Evolutionary conservation across 2,113 vertebrate genomes (phyloP).

Genomic region (Toxostoma redivivum): DNA sequence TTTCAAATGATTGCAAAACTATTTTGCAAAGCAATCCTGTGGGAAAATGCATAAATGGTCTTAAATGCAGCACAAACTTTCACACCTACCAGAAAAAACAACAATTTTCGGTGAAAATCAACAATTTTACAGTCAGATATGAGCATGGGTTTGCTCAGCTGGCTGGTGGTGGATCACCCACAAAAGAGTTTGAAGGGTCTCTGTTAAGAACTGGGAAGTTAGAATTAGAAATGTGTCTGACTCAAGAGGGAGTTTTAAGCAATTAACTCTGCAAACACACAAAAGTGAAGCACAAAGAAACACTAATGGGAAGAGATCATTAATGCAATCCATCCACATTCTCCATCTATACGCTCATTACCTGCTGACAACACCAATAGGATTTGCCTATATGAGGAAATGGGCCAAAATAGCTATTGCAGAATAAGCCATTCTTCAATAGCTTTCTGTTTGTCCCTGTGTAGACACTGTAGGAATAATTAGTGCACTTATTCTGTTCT

Average conservation of each 20-base stretch:
- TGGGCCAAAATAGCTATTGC: constrained; percentile 45
- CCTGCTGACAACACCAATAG: constrained; percentile 59
- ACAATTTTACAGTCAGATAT: not conserved
- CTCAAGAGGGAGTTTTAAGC: constrained; percentile 49
- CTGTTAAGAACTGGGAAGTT: constrained; percentile 5
- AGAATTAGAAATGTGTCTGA: constrained; percentile 34
- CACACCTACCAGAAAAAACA: not conserved
- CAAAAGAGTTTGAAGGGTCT: constrained; percentile 27
- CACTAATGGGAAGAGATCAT: constrained; percentile 61
- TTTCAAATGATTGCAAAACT: not conserved
- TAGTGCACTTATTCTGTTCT: constrained; percentile 37
- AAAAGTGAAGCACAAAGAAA: constrained; percentile 59
- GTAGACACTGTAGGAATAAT: constrained; percentile 61
- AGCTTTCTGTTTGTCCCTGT: constrained; percentile 51
- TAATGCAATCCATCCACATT: constrained; percentile 54
- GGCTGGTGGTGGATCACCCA: not conserved
- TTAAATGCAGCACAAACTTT: not conserved
- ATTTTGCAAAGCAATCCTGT: not conserved
- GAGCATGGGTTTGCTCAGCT: not conserved
- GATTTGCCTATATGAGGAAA: constrained; percentile 55
- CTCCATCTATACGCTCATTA: constrained; percentile 57
- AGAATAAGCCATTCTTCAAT: constrained; percentile 50
- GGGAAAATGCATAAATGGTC: not conserved
- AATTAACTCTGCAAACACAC: constrained; percentile 58
- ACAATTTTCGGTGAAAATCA: not conserved